Evolutionary conservation across 2,888 invertebrate genomes (phyloP).

Genomic region (Synanthedon tipuliformis): DNA sequence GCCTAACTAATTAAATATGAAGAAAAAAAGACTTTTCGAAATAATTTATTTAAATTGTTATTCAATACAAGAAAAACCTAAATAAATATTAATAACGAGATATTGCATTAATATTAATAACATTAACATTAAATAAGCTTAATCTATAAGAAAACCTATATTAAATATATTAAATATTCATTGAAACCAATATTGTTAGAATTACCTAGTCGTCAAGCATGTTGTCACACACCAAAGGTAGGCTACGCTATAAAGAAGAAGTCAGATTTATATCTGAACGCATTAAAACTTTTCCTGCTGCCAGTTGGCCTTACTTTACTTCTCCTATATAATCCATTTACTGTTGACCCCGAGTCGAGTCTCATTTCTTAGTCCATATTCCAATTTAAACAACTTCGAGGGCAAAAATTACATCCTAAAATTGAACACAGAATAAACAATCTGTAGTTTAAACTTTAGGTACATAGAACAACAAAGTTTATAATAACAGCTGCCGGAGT

Average conservation of each 20-base stretch:
- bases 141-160: too few relatives aligned
- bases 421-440: neutral
- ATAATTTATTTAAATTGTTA: too few relatives aligned
- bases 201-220: neutral
- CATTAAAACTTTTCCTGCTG: slow-evolving; percentile 45
- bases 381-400: too few relatives aligned
- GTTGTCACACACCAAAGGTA: slow-evolving; percentile 12
- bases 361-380: slow-evolving; percentile 5
- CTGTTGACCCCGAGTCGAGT: slow-evolving; percentile 8
- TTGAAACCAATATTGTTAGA: too few relatives aligned
- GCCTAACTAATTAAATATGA: too few relatives aligned
- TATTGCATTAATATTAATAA: too few relatives aligned
- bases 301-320: neutral
- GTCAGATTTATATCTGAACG: slow-evolving; percentile 49
- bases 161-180: too few relatives aligned
- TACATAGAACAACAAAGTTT: neutral
- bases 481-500: neutral
- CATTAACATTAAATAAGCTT: too few relatives aligned
- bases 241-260: slow-evolving; percentile 51
- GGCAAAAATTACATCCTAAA: too few relatives aligned
- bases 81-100: too few relatives aligned
- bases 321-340: slow-evolving; percentile 15
- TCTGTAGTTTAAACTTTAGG: neutral
- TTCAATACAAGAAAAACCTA: too few relatives aligned
- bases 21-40: too few relatives aligned